Evolutionary conservation across 2,113 vertebrate genomes (phyloP).

Genomic region (Pteronura brasiliensis): DNA sequence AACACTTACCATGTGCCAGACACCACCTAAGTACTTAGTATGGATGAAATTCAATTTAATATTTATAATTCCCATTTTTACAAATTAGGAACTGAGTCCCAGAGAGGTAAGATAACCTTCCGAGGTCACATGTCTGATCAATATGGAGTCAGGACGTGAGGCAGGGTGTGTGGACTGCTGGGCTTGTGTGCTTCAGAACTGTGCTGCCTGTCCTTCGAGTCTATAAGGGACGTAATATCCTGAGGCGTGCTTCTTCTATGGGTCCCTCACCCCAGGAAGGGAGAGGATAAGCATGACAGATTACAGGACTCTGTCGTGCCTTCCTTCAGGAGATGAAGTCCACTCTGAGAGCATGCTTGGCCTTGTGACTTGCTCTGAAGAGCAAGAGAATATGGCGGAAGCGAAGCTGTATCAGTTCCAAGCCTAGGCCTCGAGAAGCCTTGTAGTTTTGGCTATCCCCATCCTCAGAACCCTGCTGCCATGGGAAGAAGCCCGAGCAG

Average conservation of each 20-base stretch:
- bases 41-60: not conserved
- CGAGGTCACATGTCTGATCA: not conserved
- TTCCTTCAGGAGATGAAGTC: not conserved
- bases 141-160: not conserved
- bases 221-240: not conserved
- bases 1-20: not conserved
- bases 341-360: not conserved
- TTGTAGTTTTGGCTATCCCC: not conserved
- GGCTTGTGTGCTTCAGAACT: not conserved
- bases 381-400: not conserved
- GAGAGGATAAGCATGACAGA: not conserved
- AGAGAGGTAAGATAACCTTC: not conserved
- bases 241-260: not conserved
- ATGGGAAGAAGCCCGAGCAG: not conserved
- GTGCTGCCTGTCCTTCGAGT: not conserved
- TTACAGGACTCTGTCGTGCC: not conserved
- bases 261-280: not conserved
- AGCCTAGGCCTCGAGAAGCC: not conserved
- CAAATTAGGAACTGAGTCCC: not conserved
- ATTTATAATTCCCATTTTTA: not conserved
- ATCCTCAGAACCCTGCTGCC: not conserved
- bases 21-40: not conserved
- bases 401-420: not conserved
- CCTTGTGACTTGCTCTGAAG: not conserved
- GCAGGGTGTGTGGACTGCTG: not conserved